Base-by-base conservation (phyloP, 2,797 vertebrate species). In the Enteromius afrohamiltoni region DNA sequence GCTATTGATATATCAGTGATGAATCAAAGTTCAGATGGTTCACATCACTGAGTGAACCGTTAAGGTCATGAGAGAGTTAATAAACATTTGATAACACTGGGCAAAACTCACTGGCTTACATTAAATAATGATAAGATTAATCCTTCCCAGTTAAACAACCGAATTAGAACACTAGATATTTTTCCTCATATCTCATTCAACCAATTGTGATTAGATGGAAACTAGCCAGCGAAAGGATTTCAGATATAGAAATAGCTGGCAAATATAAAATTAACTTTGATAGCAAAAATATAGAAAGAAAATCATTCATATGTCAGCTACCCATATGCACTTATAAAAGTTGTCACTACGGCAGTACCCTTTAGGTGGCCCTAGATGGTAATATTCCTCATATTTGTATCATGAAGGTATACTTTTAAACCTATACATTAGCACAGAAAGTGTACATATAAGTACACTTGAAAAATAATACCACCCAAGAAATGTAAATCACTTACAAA, bases 111-210 rank as follows among this genome's bases (percentile, higher is more conserved):
- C 7, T 29, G 10, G 9, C 16, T 75, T 75, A 49, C 70, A 75
- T 53, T 65, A 74, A 65, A 82, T 81, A 81, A 37, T 81, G 19
- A 74, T 74, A 53, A 40, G 60, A 65, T 78, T 49, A 62, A 81
- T 73, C 10, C 55, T 34, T 29, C 23, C 65, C 49, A 45, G 47
- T 42, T 69, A 69, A 53, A 80, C 78, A 69, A 69, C 17, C n/a
- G 6, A 67, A 69, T 37, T 34, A 8, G 2, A 37, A 79, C 23
- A 71, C 29, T n/a, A 51, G 64, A 49, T 34, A 13, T 49, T 79
- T 37, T 51, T 31, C 47, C 21, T 10, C 47, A 14, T 58, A 69
- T 19, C 23, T 23, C 23, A 74, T 75, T 62, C 65, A 73, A 80
- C 9, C 10, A 62, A 21, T 67, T 76, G 45, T 23, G 2, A 74